Evolutionary conservation across 1,140 invertebrate genomes (phyloP).

Genomic region (Hylaeus anthracinus): DNA sequence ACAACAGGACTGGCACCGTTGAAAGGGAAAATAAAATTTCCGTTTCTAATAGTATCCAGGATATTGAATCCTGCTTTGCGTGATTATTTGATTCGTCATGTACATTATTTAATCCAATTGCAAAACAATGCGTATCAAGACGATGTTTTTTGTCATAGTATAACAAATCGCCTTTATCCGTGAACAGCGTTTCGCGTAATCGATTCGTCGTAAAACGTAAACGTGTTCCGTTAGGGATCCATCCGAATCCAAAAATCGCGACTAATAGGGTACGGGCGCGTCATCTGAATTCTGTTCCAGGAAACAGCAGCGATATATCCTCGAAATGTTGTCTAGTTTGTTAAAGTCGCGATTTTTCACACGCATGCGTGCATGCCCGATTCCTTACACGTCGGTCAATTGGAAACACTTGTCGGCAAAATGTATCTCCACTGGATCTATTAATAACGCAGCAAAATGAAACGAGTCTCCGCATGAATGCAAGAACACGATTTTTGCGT

Average conservation of each 20-base stretch:
- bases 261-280: neutral
- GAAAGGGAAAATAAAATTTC: no score
- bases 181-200: neutral
- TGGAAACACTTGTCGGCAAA: conserved; percentile 16
- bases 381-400: conserved; percentile 14
- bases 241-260: neutral
- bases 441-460: conserved; percentile 36
- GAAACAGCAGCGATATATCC: conserved; percentile 2
- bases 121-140: no score
- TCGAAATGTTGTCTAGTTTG: conserved; percentile 31
- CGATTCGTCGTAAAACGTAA: neutral
- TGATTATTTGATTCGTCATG: no score
- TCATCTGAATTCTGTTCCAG: neutral
- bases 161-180: neutral
- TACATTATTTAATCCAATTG: no score
- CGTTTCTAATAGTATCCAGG: no score
- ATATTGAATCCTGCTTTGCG: no score
- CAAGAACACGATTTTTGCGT: conserved; percentile 8
- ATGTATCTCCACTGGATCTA: conserved; percentile 12
- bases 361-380: neutral
- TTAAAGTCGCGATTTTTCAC: conserved; percentile 33
- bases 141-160: neutral
- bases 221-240: neutral
- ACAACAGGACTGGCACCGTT: no score
- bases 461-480: neutral